Base-by-base conservation (phyloP, 2,888 invertebrate species). In the Drosophila anomelani region DNA sequence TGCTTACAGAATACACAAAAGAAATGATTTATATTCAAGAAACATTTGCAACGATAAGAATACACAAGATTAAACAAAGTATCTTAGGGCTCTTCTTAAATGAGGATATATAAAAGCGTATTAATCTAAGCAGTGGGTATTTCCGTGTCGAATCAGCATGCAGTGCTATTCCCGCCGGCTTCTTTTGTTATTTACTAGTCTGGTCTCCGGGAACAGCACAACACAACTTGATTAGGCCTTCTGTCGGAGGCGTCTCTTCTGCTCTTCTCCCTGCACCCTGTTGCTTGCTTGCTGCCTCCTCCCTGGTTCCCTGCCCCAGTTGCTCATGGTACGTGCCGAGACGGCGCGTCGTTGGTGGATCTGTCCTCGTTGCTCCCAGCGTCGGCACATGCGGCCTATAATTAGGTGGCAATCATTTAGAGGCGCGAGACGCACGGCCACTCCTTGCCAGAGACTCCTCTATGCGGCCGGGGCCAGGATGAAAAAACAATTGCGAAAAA, bases 391-490 rank as follows among this genome's bases (percentile, higher is more conserved):
- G 75, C 32, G 73, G 75, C 75, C 73, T 73, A 73, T 73, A 73
- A 73, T 73, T 73, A 73, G 75, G 66, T 59, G 66, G 73, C 47
- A 74, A 75, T 75, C 73, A 73, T 73, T 73, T 73, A 73, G 58
- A 43, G 75, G 75, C 57, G 73, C 58, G 75, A 73, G 58, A 53
- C 54, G 66, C 39, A 59, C 32, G 44, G 53, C 54, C 54, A 72
- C 51, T 73, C 73, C 56, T 74, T 38, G 63, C 43, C 56, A 29
- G 39, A 23, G 44, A 44, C 74, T 63, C 56, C 44, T 53, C 43
- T n/a, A 20, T 34, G 38, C 38, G 43, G 23, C 57, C 29, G 26
- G 68, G 64, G 26, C 34, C 23, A 39, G 34, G 69, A 68, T 55
- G 34, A 36, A 55, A 54, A 49, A 41, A 29, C 49, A 36, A 51